These are phyloP conservation scores for Virgularia gustaviana DNA, from an alignment of 92 coral and sea anemone genomes.

Conservation along the genomic window DNA sequence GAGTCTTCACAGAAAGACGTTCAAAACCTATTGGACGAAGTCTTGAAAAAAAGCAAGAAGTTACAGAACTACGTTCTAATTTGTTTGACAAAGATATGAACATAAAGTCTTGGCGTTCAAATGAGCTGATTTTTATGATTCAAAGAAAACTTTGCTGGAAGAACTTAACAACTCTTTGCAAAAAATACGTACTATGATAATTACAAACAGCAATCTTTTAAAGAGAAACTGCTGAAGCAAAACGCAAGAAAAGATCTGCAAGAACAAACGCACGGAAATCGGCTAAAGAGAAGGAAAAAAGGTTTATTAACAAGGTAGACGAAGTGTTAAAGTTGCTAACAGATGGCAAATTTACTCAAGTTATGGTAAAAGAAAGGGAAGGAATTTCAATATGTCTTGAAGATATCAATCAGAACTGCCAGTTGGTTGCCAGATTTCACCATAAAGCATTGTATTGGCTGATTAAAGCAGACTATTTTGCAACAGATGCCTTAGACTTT, in stretches of 20 bases:
- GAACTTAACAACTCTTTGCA: slow-evolving; percentile 36
- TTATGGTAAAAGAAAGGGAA: slow-evolving; percentile 2
- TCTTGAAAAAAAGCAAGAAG: slow-evolving; percentile 24
- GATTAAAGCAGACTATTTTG: slow-evolving; percentile 37
- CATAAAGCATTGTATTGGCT: slow-evolving; percentile 25
- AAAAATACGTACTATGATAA: slow-evolving; percentile 13
- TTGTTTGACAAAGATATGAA: slow-evolving; percentile 40
- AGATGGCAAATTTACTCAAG: slow-evolving; percentile 18
- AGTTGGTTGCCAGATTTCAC: slow-evolving; percentile 30
- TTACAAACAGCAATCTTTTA: too few species aligned
- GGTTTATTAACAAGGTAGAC: slow-evolving; percentile 15
- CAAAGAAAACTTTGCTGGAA: slow-evolving; percentile 30
- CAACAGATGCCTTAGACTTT: slow-evolving; percentile 37
- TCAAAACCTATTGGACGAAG: slow-evolving; percentile 17
- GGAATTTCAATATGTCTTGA: slow-evolving; percentile 9
- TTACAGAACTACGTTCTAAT: slow-evolving; percentile 34
- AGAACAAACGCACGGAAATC: slow-evolving; percentile 34
- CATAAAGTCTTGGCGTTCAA: slow-evolving; percentile 29
- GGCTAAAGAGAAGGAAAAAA: slow-evolving; percentile 28
- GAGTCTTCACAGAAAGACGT: slow-evolving; percentile 32
- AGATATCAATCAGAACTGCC: slow-evolving; percentile 36
- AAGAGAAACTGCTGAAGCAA: too few species aligned
- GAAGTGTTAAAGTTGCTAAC: slow-evolving; percentile 37
- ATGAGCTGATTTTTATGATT: slow-evolving; percentile 36
- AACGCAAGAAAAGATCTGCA: slow-evolving; percentile 30